A percentile compares a stretch with the other conserved stretches of the same genome.
Evolutionary conservation across 2,888 invertebrate species (phyloP).

Genomic region (Rhogogaster chlorosoma): DNA sequence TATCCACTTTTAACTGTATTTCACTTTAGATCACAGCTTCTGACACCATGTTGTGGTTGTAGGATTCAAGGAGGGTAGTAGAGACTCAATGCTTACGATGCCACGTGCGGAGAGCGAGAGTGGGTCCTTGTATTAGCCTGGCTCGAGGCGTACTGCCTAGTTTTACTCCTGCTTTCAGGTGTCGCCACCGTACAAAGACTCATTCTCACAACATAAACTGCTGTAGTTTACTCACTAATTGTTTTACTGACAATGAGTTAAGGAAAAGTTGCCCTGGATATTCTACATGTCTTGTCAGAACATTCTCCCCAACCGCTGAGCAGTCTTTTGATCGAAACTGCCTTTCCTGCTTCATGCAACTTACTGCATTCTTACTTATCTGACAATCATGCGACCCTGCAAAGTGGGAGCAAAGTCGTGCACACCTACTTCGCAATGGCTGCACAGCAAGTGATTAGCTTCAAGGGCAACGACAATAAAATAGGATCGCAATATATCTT

Average conservation of each 20-base stretch:
- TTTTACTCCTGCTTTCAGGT: too few species aligned
- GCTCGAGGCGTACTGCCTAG: too few species aligned
- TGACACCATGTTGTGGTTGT: too few species aligned
- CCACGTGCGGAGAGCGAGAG: too few species aligned
- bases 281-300: constrained; percentile 81
- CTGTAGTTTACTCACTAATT: constrained; percentile 21
- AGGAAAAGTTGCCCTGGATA: constrained; percentile 80
- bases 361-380: constrained; percentile 80
- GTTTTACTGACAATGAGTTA: too few species aligned
- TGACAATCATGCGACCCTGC: constrained; percentile 82
- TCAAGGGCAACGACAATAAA: constrained; percentile 78
- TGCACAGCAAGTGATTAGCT: constrained; percentile 80
- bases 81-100: too few species aligned
- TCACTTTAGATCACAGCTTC: too few species aligned
- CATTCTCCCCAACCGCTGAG: constrained; percentile 80
- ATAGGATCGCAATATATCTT: constrained; percentile 80
- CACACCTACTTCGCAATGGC: constrained; percentile 81
- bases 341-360: constrained; percentile 82
- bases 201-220: too few species aligned
- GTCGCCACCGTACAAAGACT: too few species aligned
- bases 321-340: constrained; percentile 79
- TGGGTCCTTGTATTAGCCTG: too few species aligned
- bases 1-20: too few species aligned
- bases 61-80: too few species aligned
- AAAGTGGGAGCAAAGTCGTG: constrained; percentile 84